Base-by-base conservation (phyloP, 2,797 vertebrate genomes). In the Siniperca undulata region DNA sequence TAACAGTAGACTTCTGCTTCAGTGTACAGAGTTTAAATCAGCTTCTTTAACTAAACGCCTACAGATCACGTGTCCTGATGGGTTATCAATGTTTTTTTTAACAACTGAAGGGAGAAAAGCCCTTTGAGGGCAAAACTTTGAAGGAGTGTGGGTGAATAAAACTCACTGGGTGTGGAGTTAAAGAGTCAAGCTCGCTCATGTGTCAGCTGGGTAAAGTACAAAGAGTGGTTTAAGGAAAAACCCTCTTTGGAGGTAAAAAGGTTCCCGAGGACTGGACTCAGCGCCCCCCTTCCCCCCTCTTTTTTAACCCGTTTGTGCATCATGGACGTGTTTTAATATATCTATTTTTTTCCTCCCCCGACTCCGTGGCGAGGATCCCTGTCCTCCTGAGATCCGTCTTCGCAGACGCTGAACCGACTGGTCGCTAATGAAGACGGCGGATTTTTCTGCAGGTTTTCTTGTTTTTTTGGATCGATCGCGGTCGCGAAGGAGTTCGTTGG, bases 191-290 rank as follows among this genome's bases (percentile, higher is more conserved):
- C 60, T 56, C 1, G 14, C 24, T 27, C 30, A 77, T 16, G 30
- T 22, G 52, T 72, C 78, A 16, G 20, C 84, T 67, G 61, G 92
- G 93, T 95, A 94, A 93, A 7, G 94, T 95, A 95, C 91, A 93
- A 92, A 93, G 92, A 94, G 94, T 2, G 93, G 81, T 86, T 70
- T 2, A 0, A 36, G 20, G 48, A 7, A 7, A n/a, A 53, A 50
- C 91, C 86, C 93, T 95, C 93, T 95, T 94, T 95, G 94, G 94
- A 94, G 94, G 93, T 94, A 94, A 91, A 73, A 19, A 0, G 20
- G 7, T 22, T 80, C 58, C 40, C 0, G 56, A 74, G 48, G 78
- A 84, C 64, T 65, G 70, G 53, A 78, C 24, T 56, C 19, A 0
- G 58, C 36, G 14, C 22, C 44, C 42, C 20, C 42, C 27, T 2